Evolutionary conservation across 2,888 invertebrate genomes (phyloP).

Genomic region (Plebejus argus): DNA sequence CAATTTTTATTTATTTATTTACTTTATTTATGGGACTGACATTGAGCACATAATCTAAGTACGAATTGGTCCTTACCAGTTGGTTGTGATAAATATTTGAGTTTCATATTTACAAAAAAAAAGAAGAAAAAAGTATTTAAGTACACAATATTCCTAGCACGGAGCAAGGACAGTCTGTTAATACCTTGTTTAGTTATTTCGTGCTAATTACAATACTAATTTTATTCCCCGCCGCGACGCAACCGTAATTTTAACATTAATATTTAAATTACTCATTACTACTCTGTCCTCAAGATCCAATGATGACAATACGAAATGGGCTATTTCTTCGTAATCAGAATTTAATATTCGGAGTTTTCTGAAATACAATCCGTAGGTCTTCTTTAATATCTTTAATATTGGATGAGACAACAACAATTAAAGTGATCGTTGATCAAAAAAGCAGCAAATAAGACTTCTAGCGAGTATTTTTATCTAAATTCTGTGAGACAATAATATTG

Average conservation of each 20-base stretch:
- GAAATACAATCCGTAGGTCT: neutral
- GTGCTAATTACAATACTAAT: neutral
- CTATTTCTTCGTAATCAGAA: constrained; percentile 4
- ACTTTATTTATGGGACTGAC: no score
- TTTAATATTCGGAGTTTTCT: neutral
- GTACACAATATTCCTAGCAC: neutral
- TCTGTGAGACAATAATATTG: neutral
- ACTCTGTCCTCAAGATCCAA: constrained; percentile 7
- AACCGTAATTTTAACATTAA: constrained; percentile 16
- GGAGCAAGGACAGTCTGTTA: neutral
- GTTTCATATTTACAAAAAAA: no score
- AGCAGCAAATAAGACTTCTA: neutral
- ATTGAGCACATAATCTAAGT: no score
- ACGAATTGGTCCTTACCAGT: no score
- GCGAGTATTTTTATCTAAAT: neutral
- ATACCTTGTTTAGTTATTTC: constrained; percentile 5
- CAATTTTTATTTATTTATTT: no score
- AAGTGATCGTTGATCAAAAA: neutral
- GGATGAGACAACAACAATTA: neutral
- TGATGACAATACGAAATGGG: neutral
- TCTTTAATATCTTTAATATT: neutral
- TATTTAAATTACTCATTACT: constrained; percentile 30
- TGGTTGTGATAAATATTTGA: no score
- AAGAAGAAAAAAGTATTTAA: no score
- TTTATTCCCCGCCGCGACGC: neutral